Conservation (phyloP, 2,797 vertebrate species). For the Halcyon chelicuti region DNA sequence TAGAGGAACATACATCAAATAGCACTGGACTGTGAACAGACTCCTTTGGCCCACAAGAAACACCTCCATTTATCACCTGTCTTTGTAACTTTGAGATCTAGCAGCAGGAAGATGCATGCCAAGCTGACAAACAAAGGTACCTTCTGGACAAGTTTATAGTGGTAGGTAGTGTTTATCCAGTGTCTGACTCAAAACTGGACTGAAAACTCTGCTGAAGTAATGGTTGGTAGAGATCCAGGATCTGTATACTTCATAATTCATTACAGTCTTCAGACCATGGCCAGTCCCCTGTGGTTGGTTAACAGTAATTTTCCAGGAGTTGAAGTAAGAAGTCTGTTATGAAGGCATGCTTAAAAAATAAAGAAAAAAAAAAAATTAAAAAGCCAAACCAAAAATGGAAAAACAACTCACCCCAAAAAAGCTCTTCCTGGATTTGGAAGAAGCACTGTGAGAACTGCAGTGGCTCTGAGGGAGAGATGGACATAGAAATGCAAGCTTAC, state of each 20-base stretch:
- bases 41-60: neutral
- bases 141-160: neutral
- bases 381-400: neutral
- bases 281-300: neutral
- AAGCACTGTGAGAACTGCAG: neutral
- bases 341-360: neutral
- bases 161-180: neutral
- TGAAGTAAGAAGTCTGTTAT: neutral
- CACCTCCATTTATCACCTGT: neutral
- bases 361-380: neutral
- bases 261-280: neutral
- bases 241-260: neutral
- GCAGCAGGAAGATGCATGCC: neutral
- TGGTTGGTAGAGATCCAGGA: constrained; percentile 3
- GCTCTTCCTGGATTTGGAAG: neutral
- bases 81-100: neutral
- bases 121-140: neutral
- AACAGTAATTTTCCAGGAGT: constrained; percentile 26
- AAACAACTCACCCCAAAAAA: neutral
- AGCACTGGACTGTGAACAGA: neutral
- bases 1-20: neutral
- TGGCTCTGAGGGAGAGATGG: neutral
- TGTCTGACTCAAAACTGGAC: neutral
- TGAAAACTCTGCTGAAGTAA: constrained; percentile 22
- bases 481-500: neutral